A percentile compares a stretch with the other conserved stretches of the same genome.
Evolutionary conservation across 2,113 vertebrate species (phyloP).

Genomic region (human): GRCh38 chr1:111149001-111149500

Average conservation of each 20-base stretch:
- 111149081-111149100: background rate
- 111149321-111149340: too few relatives aligned
- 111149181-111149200: background rate
- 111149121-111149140: background rate
- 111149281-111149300: too few relatives aligned
- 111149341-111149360: too few relatives aligned
- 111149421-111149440: too few relatives aligned
- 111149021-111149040: slow-evolving; percentile 15
- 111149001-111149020: background rate
- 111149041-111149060: background rate
- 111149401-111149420: too few relatives aligned
- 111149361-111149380: too few relatives aligned
- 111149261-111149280: background rate
- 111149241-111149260: slow-evolving; percentile 9
- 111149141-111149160: background rate
- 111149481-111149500: too few relatives aligned
- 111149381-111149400: too few relatives aligned
- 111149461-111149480: too few relatives aligned
- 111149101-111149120: background rate
- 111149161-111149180: background rate
- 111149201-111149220: slow-evolving; percentile 6
- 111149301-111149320: too few relatives aligned
- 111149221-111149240: background rate
- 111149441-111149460: too few relatives aligned
- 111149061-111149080: background rate